Evolutionary conservation across 2,797 vertebrate genomes (phyloP), one percentile per base, ranked within the genome.

Genomic region (Sciaenops ocellatus): DNA sequence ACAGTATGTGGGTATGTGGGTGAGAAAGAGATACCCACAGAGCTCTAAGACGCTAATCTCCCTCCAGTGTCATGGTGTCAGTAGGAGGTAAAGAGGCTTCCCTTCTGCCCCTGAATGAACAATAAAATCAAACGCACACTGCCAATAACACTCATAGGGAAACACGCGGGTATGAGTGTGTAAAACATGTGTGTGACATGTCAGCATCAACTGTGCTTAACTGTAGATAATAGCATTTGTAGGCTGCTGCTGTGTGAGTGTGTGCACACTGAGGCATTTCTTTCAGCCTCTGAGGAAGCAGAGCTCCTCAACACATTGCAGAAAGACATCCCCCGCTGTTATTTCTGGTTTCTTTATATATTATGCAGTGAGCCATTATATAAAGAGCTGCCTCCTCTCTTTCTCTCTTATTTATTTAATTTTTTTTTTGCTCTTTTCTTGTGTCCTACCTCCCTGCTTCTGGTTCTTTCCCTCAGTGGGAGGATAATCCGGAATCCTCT

Each of bases 341-440:
- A 85, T 90, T 89, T 86, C 78, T 85, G 84, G 62, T 89, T 86
- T 89, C 83, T 89, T 87, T 85, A 89, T 91, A 85, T 90, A 89
- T 93, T 87, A 92, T 91, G 80, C 90, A 92, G 88, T 47, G 69
- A 80, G 70, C 79, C 83, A 77, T 93, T 94, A 93, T 80, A 92
- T 93, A 94, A 94, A 74, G 82, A 82, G 76, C 82, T 69, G 28
- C 80, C 87, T 75, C 77, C 80, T 79, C 62, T 65, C 52, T 71
- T 10, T 72, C 28, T 68, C 22, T 46, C 63, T 54, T 65, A 9
- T 69, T 80, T 50, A 38, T 38, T 34, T 34, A 7, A 17, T 17
- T 77, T 59, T 52, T 54, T 34, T 26, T 1, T 20, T 13, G 12
- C 64, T 61, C 20, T 47, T 73, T 74, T 28, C 28, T 79, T 59